A percentile compares a stretch with the other conserved stretches of the same genome.
Evolutionary conservation across 2,797 vertebrate genomes (phyloP).

Genomic region (Pangasius mekongensis): DNA sequence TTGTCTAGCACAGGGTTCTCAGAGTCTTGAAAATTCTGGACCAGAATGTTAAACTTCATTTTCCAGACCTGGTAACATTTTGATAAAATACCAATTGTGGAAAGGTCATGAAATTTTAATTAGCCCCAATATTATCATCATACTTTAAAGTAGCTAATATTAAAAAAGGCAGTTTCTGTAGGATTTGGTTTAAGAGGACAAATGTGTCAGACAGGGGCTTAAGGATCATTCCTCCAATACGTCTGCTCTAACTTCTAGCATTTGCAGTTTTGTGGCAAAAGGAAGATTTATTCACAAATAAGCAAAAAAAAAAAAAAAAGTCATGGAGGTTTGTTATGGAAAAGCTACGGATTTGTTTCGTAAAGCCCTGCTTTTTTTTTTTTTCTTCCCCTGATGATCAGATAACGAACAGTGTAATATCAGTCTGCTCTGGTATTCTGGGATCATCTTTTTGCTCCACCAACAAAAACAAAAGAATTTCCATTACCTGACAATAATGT

Average conservation of each 20-base stretch:
- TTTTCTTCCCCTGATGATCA: background rate
- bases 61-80: background rate
- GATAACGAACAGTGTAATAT: conserved; percentile 3
- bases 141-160: background rate
- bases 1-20: background rate
- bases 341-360: background rate
- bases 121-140: background rate
- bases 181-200: background rate
- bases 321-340: background rate
- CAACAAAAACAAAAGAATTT: conserved; percentile 7
- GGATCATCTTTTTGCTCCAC: background rate
- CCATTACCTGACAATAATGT: background rate
- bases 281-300: background rate
- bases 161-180: background rate
- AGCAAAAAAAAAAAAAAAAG: background rate
- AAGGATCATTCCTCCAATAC: background rate
- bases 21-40: background rate
- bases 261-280: background rate
- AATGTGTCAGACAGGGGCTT: background rate
- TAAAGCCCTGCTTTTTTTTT: background rate
- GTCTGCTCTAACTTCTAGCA: background rate
- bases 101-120: background rate
- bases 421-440: background rate
- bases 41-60: background rate
- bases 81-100: background rate